phyloP scores from a whole-genome alignment of 2,888 invertebrate species.

The Steinernema scapterisci region DNA sequence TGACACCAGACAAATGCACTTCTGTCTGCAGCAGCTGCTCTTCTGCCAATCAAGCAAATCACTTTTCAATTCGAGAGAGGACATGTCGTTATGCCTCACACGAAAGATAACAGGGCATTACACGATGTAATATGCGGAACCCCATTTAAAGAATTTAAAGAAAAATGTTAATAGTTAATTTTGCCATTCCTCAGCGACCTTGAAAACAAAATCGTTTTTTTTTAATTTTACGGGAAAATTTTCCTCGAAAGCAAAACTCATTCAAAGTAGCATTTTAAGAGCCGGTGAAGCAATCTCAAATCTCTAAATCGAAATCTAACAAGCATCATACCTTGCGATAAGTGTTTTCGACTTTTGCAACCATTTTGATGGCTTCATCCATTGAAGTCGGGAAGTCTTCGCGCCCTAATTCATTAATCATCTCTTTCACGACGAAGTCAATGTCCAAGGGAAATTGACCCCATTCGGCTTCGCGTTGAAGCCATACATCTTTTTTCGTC shows the following conservation, averaged over 20 bases:
- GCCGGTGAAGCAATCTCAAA: too few species aligned
- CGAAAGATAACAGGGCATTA: neutral
- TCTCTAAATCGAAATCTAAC: too few species aligned
- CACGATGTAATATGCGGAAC: neutral
- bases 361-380: neutral
- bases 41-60: constrained; percentile 28
- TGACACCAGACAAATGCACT: constrained; percentile 25
- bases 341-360: neutral
- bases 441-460: neutral
- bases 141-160: neutral
- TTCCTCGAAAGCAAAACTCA: neutral
- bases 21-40: constrained; percentile 26
- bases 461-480: neutral
- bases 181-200: too few species aligned
- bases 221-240: too few species aligned
- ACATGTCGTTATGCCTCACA: neutral
- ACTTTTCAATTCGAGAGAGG: constrained; percentile 6
- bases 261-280: too few species aligned
- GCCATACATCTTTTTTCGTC: constrained; percentile 4
- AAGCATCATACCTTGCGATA: constrained; percentile 22
- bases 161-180: too few species aligned
- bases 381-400: constrained; percentile 8
- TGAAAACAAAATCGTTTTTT: too few species aligned
- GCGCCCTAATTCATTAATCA: neutral
- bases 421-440: neutral